Evolutionary conservation across 2,888 invertebrate genomes (phyloP).

Genomic region (Bursaphelenchus okinawaensis): DNA sequence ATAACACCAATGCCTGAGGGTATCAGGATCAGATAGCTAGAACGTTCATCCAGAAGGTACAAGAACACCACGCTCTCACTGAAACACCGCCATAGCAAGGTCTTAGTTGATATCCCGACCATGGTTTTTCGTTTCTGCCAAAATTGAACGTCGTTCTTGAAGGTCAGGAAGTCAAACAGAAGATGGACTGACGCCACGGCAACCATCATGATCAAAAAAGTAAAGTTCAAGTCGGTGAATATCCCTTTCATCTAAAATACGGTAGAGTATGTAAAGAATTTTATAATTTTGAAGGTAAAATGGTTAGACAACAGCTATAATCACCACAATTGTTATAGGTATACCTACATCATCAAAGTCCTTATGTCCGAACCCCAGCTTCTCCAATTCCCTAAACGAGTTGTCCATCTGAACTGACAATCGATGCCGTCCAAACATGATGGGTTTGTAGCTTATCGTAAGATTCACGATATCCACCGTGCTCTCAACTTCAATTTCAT

Average conservation of each 20-base stretch:
- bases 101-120: conserved; percentile 73
- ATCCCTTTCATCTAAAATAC: conserved; percentile 65
- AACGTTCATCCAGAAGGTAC: conserved; percentile 83
- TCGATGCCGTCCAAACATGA: conserved; percentile 56
- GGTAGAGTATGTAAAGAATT: too few species aligned
- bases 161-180: conserved; percentile 88
- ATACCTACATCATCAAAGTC: conserved; percentile 77
- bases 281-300: conserved; percentile 2
- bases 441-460: conserved; percentile 41
- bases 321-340: too few species aligned
- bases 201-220: conserved; percentile 76
- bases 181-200: conserved; percentile 87
- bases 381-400: conserved; percentile 57
- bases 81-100: conserved; percentile 83
- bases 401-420: conserved; percentile 58
- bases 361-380: conserved; percentile 78
- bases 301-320: too few species aligned
- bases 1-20: conserved; percentile 79
- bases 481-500: conserved; percentile 64
- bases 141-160: conserved; percentile 90
- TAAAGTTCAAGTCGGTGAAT: conserved; percentile 89
- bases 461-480: conserved; percentile 28
- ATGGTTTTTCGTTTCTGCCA: conserved; percentile 81
- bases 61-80: conserved; percentile 85
- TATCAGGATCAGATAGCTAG: conserved; percentile 78